Conservation (phyloP, 2,797 vertebrate species). For the Pogonophryne albipinna region DNA sequence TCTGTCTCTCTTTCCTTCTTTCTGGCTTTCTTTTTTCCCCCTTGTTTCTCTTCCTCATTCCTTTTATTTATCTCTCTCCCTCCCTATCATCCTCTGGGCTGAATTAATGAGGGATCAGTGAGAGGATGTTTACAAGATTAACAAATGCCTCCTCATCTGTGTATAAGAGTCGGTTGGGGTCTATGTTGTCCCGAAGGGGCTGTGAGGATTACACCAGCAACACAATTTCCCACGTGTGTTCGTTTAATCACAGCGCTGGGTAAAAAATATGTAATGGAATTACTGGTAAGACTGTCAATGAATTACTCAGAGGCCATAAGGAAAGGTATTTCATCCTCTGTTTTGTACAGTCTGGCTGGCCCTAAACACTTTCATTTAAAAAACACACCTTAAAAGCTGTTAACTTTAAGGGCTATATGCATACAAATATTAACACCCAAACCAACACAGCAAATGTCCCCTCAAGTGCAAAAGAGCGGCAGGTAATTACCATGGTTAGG, state of each 20-base stretch:
- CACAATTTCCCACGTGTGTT: conserved; percentile 38
- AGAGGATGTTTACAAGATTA: conserved; percentile 79
- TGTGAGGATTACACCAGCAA: conserved; percentile 49
- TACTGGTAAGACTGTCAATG: background rate
- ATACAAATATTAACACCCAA: conserved; percentile 15
- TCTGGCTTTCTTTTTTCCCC: background rate
- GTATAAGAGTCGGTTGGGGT: conserved; percentile 46
- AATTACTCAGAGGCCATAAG: conserved; percentile 4
- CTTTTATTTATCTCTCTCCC: conserved; percentile 18
- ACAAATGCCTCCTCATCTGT: conserved; percentile 66
- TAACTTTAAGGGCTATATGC: conserved; percentile 20
- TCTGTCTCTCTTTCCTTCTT: background rate
- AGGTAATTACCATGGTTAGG: conserved; percentile 60
- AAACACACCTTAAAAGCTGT: conserved; percentile 9
- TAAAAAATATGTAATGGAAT: conserved; percentile 17
- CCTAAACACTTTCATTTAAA: conserved; percentile 17
- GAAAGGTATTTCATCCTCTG: background rate
- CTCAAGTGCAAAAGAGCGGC: conserved; percentile 32
- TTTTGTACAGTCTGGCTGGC: conserved; percentile 10
- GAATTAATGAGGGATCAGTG: conserved; percentile 77
- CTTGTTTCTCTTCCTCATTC: no score
- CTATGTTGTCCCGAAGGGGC: conserved; percentile 54
- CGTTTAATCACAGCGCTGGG: conserved; percentile 19
- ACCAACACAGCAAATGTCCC: conserved; percentile 21
- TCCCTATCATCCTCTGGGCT: conserved; percentile 64